Conservation (phyloP, 2,113 vertebrate genomes). For the Corythornis madagascariensis region DNA sequence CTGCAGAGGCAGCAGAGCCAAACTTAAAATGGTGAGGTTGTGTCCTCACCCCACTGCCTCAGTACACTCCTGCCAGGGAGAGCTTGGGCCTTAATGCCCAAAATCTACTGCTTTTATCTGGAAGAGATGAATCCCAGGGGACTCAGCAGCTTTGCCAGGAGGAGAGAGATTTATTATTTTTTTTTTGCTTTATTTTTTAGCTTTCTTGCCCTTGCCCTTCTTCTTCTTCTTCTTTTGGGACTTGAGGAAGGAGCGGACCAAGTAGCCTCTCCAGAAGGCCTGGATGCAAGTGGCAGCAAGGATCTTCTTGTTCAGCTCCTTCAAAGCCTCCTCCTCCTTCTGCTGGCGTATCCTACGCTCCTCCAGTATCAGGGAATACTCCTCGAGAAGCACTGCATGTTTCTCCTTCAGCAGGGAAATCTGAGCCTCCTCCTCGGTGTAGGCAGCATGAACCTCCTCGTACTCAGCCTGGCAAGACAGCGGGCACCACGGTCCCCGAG, state of each 20-base stretch:
- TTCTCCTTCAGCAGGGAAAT: constrained; percentile 71
- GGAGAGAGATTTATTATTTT: too few relatives aligned
- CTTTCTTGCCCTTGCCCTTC: constrained; percentile 58
- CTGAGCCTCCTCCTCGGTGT: constrained; percentile 74
- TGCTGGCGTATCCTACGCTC: constrained; percentile 65
- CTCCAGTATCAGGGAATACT: constrained; percentile 78
- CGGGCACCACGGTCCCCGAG: background rate
- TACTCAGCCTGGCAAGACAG: constrained; percentile 72
- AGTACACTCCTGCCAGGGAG: background rate
- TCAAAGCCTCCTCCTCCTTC: constrained; percentile 68
- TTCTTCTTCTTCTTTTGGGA: constrained; percentile 68
- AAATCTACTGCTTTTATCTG: background rate
- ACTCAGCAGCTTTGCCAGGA: background rate
- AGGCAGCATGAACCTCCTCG: constrained; percentile 65
- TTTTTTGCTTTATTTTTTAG: constrained; percentile 44
- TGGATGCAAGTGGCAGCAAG: constrained; percentile 81
- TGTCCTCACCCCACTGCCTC: background rate
- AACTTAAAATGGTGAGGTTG: background rate
- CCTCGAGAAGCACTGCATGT: constrained; percentile 70
- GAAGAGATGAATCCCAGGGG: background rate
- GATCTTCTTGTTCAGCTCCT: constrained; percentile 71
- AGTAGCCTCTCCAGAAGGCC: constrained; percentile 80
- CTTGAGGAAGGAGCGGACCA: constrained; percentile 78
- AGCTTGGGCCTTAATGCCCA: background rate
- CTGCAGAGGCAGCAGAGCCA: background rate